Evolutionary conservation across 2,888 invertebrate species (phyloP).

Genomic region (Steinernema carpocapsae): DNA sequence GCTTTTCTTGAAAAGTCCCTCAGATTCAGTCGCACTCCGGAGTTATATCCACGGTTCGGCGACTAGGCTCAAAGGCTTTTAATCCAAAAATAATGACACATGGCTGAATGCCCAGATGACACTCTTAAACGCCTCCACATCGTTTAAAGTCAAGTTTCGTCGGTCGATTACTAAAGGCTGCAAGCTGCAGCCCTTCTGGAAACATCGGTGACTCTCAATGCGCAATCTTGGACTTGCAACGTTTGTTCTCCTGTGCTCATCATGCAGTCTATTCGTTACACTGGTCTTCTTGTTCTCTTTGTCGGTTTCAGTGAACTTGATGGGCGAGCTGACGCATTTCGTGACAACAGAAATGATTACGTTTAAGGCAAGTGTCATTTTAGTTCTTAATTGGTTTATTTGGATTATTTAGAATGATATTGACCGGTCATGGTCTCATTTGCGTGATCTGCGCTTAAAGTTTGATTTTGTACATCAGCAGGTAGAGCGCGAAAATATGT

Average conservation of each 20-base stretch:
- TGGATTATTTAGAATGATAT: background rate
- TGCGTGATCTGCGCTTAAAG: background rate
- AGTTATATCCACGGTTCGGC: background rate
- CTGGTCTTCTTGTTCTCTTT: background rate
- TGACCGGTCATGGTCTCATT: background rate
- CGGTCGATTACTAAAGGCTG: background rate
- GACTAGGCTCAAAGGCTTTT: background rate
- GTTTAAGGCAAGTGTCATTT: background rate
- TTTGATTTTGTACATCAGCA: background rate
- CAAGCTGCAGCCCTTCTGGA: background rate
- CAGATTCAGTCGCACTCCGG: no score
- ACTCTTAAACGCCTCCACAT: background rate
- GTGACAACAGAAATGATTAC: background rate
- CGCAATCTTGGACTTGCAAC: constrained; percentile 10
- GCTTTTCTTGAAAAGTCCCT: background rate
- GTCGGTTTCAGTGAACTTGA: background rate
- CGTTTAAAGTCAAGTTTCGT: constrained; percentile 26
- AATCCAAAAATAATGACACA: constrained; percentile 28
- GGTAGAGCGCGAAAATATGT: constrained; percentile 13
- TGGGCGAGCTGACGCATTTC: background rate
- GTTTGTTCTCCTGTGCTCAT: background rate
- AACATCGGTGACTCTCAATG: background rate
- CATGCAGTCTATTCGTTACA: background rate
- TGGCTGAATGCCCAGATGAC: background rate
- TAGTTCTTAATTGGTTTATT: no score